Conservation (phyloP, 2,113 vertebrate genomes). For the Albula goreensis region DNA sequence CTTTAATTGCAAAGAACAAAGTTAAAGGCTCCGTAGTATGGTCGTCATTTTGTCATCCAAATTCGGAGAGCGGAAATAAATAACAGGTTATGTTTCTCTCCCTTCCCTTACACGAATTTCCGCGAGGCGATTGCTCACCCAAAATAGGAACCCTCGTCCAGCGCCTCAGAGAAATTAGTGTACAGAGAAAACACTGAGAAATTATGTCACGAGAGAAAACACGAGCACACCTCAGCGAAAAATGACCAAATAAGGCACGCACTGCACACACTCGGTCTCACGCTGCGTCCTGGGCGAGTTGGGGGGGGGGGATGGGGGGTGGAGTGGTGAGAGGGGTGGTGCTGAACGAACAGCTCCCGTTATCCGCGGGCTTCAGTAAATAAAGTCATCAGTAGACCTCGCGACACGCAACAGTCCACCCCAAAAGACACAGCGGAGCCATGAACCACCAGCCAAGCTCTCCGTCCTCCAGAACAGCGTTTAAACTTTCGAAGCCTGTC, state of each 20-base stretch:
- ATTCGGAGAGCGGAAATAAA: background rate
- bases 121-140: background rate
- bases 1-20: background rate
- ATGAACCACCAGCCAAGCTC: constrained; percentile 80
- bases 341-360: constrained; percentile 87
- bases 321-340: constrained; percentile 64
- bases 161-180: background rate
- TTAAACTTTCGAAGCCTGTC: constrained; percentile 54
- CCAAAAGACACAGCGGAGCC: constrained; percentile 65
- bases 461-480: constrained; percentile 67
- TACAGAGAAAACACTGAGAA: background rate
- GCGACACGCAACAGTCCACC: constrained; percentile 22
- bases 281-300: background rate
- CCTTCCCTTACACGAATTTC: background rate
- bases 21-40: background rate
- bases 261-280: background rate
- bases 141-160: constrained; percentile 13
- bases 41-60: background rate
- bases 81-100: background rate
- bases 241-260: constrained; percentile 34
- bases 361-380: constrained; percentile 46
- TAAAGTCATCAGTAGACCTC: constrained; percentile 56
- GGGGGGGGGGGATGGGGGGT: constrained; percentile 22
- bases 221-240: constrained; percentile 19
- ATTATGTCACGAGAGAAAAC: constrained; percentile 12